phyloP scores from a whole-genome alignment of 2,113 vertebrate genomes.

The Engraulis encrasicolus region DNA sequence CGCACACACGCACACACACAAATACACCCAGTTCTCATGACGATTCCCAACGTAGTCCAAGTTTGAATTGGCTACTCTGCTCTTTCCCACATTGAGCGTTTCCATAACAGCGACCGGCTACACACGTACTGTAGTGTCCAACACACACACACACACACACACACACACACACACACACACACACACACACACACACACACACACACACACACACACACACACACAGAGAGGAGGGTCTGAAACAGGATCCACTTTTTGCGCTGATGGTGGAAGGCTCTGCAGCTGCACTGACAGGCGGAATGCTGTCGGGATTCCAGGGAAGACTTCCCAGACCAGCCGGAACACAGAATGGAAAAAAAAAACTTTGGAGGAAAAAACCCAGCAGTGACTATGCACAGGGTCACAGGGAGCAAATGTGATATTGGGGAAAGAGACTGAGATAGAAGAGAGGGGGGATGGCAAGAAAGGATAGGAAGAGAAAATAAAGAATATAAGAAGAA shows the following conservation, averaged over 20 bases:
- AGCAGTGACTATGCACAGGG: not conserved
- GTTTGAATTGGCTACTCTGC: not conserved
- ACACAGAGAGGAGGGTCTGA: not conserved
- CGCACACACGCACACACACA: not conserved
- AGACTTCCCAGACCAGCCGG: not conserved
- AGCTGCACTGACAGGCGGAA: not conserved
- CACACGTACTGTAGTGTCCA: no score
- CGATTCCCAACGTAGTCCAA: not conserved
- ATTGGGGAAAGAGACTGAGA: not conserved
- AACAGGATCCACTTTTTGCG: not conserved
- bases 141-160: no score
- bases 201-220: no score
- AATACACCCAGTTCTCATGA: not conserved
- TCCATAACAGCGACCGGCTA: not conserved
- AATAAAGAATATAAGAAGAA: no score
- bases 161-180: no score
- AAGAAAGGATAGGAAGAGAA: no score
- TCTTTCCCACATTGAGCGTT: constrained; percentile 1
- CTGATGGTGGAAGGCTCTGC: not conserved
- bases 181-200: no score
- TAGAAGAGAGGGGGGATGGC: not conserved
- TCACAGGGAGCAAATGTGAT: not conserved
- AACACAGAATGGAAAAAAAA: not conserved
- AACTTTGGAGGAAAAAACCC: not conserved
- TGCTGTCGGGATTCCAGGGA: constrained; percentile 2